Evolutionary conservation across 2,888 invertebrate genomes (phyloP).

Genomic region (Endotricha flammealis): DNA sequence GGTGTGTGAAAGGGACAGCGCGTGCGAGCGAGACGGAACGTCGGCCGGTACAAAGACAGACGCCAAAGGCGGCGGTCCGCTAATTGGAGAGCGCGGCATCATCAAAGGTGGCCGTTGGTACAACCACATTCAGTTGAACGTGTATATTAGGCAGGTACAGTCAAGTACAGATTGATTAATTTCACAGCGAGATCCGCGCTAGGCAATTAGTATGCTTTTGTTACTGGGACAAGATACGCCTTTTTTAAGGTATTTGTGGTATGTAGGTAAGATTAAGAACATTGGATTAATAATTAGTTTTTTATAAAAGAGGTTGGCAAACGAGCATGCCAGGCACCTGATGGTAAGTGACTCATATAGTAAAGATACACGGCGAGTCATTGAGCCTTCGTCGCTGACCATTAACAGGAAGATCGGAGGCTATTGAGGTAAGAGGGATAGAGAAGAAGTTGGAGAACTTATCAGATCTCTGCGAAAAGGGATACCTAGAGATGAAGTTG

Average conservation of each 20-base stretch:
- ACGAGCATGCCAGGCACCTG: no score
- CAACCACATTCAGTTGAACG: slow-evolving; percentile 64
- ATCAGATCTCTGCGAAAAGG: no score
- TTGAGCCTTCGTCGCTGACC: no score
- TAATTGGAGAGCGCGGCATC: slow-evolving; percentile 72
- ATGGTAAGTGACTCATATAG: no score
- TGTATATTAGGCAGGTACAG: slow-evolving; percentile 55
- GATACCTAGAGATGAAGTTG: no score
- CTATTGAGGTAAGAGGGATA: no score
- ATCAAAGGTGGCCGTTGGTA: slow-evolving; percentile 59
- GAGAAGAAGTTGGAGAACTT: no score
- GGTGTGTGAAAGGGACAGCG: slow-evolving; percentile 22
- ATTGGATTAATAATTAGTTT: slow-evolving; percentile 22
- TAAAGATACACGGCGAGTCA: no score
- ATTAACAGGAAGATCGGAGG: no score
- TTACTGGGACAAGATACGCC: slow-evolving; percentile 36
- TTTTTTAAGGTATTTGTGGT: slow-evolving; percentile 15
- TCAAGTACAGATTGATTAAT: slow-evolving; percentile 61
- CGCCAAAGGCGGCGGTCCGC: slow-evolving; percentile 74
- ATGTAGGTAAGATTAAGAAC: no score
- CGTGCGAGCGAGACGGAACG: slow-evolving; percentile 32
- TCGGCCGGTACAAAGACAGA: slow-evolving; percentile 57
- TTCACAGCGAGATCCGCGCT: slow-evolving; percentile 60
- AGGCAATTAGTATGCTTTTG: slow-evolving; percentile 70
- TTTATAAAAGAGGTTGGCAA: background rate